Conservation (phyloP, 2,113 vertebrate species). For the Seriola rivoliana region DNA sequence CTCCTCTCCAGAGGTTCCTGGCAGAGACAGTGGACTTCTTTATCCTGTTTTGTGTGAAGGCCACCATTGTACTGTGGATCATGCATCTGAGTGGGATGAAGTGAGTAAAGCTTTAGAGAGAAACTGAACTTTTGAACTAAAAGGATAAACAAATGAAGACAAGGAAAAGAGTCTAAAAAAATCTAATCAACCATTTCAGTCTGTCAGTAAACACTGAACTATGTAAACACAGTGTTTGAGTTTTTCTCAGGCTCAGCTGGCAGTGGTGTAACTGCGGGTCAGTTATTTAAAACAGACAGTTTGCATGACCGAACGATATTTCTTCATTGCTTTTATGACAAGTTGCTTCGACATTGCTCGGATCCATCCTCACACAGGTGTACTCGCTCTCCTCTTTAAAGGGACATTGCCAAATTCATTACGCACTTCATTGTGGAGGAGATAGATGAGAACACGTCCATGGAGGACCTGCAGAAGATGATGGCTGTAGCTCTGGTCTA, state of each 20-base stretch:
- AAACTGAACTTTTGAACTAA: neutral
- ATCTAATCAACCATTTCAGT: neutral
- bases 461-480: constrained; percentile 98
- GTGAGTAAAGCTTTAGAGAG: constrained; percentile 83
- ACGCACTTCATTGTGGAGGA: constrained; percentile 98
- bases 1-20: constrained; percentile 92
- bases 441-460: constrained; percentile 96
- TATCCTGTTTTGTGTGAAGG: constrained; percentile 96
- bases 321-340: neutral
- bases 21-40: constrained; percentile 97
- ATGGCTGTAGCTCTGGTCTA: constrained; percentile 96
- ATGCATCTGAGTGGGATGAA: constrained; percentile 97
- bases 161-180: neutral
- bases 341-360: too few species aligned
- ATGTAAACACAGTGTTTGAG: neutral
- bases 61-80: constrained; percentile 93
- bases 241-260: neutral
- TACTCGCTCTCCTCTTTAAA: constrained; percentile 73
- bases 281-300: neutral
- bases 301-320: neutral
- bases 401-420: constrained; percentile 95
- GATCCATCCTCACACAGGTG: neutral
- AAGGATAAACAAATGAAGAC: neutral
- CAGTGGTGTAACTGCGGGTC: neutral
- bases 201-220: neutral